Base-by-base conservation (phyloP, 2,113 vertebrate genomes). In the Lycaon pictus region DNA sequence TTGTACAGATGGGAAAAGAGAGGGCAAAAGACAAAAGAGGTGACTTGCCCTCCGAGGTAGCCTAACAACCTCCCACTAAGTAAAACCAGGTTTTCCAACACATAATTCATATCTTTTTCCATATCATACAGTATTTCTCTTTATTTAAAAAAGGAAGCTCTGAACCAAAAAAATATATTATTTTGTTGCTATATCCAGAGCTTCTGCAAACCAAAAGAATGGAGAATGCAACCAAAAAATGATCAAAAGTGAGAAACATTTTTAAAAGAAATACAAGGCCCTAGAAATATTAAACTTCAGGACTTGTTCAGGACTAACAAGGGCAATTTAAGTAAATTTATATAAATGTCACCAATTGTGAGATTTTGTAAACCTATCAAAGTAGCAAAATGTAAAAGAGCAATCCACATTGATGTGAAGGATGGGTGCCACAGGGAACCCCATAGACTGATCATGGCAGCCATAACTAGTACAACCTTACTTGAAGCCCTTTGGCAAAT, bases 91-190 rank as follows among this genome's bases (percentile, higher is more conserved):
- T 29, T 51, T 93, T 67, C 53, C 62, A 6, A 76, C 7, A 80
- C 80, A 79, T 2, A 80, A 15, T 62, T 93, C 16, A 93, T 17
- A 55, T 32, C 13, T 84, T 81, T 77, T 62, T 84, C 63, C 60
- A 32, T 35, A 81, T 56, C 37, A 87, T 0, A 76, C 6, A 79
- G 11, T 27, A 56, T 5, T 92, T 88, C 63, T 90, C 58, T 67
- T 65, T 74, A 84, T 76, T 90, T 93, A 58, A 95, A 93, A 87
- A 74, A 69, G 69, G 16, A 93, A 87, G 27, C 43, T 60, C 51
- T 71, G 77, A 4, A 48, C n/a, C 11, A 29, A 48, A 76, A 76
- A 76, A 23, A 43, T 7, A 43, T 43, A 43, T 43, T 43, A 43
- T 43, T 43, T 43, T 43, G 43, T 43, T 43, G 43, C 43, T 19